Percentiles rank a stretch among this genome's conserved stretches.
These are phyloP conservation scores for Typhlichthys subterraneus DNA, from an alignment of 2,797 vertebrate genomes.

Conservation along the genomic window DNA sequence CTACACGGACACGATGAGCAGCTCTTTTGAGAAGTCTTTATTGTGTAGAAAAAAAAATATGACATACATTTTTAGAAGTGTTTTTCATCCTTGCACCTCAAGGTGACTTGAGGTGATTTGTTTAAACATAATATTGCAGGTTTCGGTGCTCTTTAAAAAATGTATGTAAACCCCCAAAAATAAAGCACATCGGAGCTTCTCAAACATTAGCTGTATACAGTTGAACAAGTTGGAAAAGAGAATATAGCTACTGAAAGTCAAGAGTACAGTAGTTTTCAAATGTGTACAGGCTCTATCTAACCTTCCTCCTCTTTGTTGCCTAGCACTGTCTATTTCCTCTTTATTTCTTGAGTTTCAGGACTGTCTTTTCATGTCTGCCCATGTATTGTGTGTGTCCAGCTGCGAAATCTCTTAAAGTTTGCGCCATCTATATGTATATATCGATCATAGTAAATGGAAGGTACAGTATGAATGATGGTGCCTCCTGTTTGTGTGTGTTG, in stretches of 20 bases:
- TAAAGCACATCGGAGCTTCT: conserved; percentile 27
- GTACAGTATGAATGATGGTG: too few species aligned
- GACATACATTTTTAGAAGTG: conserved; percentile 48
- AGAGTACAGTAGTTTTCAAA: conserved; percentile 35
- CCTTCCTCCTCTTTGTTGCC: conserved; percentile 9
- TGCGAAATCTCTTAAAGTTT: too few species aligned
- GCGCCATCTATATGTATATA: too few species aligned
- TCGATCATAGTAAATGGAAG: too few species aligned
- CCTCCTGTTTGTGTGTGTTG: conserved; percentile 14
- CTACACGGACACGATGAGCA: conserved; percentile 24
- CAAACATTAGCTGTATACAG: conserved; percentile 43
- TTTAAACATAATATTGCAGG: conserved; percentile 69
- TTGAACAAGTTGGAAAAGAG: conserved; percentile 52
- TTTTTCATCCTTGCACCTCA: conserved; percentile 70
- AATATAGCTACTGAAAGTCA: conserved; percentile 52
- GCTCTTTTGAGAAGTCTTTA: conserved; percentile 68
- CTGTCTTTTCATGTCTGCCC: conserved; percentile 46
- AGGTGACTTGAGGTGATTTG: conserved; percentile 53
- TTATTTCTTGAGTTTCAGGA: conserved; percentile 18
- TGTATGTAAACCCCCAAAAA: conserved; percentile 29
- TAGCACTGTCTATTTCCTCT: conserved; percentile 10
- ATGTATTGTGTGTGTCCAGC: conserved; percentile 19
- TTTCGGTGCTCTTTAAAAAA: conserved; percentile 52
- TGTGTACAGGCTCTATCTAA: background rate
- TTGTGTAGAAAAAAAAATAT: conserved; percentile 76